Evolutionary conservation across 2,113 vertebrate species (phyloP).

Genomic region (Percina caprodes): DNA sequence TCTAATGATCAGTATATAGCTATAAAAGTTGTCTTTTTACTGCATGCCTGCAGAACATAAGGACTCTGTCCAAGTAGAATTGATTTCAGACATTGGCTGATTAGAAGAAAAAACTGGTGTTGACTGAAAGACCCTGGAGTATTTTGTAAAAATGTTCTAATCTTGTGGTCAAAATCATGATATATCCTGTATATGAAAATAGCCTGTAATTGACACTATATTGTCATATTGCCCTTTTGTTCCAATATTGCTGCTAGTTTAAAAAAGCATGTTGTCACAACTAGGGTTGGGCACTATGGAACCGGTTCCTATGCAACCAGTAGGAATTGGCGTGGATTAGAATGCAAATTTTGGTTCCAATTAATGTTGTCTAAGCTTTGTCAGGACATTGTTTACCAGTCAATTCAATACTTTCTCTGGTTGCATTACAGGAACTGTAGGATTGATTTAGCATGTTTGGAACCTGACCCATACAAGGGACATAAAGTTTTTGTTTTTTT

Average conservation of each 20-base stretch:
- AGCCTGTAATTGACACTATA: background rate
- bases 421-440: background rate
- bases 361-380: background rate
- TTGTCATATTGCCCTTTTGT: background rate
- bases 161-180: background rate
- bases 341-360: too few species aligned
- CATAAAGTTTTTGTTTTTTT: background rate
- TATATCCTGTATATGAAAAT: too few species aligned
- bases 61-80: background rate
- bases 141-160: background rate
- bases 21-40: background rate
- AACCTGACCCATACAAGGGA: background rate
- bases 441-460: background rate
- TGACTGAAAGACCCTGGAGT: background rate
- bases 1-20: constrained; percentile 12
- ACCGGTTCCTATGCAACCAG: too few species aligned
- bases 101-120: background rate
- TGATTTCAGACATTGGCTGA: background rate
- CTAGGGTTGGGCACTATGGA: too few species aligned
- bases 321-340: too few species aligned
- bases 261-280: background rate
- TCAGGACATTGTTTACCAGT: background rate
- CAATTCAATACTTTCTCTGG: background rate
- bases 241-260: background rate
- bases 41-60: background rate